These are phyloP conservation scores for Leptinotarsa texana DNA, from an alignment of 1,140 invertebrate species.

Conservation along the genomic window DNA sequence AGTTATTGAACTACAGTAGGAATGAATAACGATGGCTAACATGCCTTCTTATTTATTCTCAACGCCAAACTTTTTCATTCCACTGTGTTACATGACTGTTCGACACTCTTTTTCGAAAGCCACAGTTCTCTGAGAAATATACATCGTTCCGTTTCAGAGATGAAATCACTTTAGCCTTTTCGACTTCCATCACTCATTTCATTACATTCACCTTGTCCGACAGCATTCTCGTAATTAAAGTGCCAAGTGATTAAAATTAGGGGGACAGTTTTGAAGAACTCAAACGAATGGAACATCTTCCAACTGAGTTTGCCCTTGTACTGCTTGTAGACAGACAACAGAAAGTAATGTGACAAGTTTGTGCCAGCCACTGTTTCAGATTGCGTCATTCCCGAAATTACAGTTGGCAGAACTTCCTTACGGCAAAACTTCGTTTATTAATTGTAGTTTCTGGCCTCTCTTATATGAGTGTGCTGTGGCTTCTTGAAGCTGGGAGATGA, in stretches of 20 bases:
- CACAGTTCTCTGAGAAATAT: too few relatives aligned
- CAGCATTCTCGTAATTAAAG: background rate
- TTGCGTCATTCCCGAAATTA: slow-evolving; percentile 32
- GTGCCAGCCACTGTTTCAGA: slow-evolving; percentile 33
- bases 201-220: background rate
- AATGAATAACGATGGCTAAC: too few relatives aligned
- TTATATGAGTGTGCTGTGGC: slow-evolving; percentile 28
- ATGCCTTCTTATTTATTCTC: too few relatives aligned
- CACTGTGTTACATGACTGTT: too few relatives aligned
- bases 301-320: slow-evolving; percentile 15
- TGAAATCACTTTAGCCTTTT: background rate
- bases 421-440: slow-evolving; percentile 47
- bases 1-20: too few relatives aligned
- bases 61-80: too few relatives aligned
- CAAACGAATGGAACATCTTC: background rate
- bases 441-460: slow-evolving; percentile 40
- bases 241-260: background rate
- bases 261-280: background rate
- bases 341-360: slow-evolving; percentile 31
- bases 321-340: slow-evolving; percentile 24
- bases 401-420: slow-evolving; percentile 34
- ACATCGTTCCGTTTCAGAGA: background rate
- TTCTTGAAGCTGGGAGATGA: slow-evolving; percentile 3
- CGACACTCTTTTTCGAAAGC: too few relatives aligned
- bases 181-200: too few relatives aligned